These are phyloP conservation scores for Araneus ventricosus DNA, from an alignment of 1,140 invertebrate genomes.

Conservation along the genomic window DNA sequence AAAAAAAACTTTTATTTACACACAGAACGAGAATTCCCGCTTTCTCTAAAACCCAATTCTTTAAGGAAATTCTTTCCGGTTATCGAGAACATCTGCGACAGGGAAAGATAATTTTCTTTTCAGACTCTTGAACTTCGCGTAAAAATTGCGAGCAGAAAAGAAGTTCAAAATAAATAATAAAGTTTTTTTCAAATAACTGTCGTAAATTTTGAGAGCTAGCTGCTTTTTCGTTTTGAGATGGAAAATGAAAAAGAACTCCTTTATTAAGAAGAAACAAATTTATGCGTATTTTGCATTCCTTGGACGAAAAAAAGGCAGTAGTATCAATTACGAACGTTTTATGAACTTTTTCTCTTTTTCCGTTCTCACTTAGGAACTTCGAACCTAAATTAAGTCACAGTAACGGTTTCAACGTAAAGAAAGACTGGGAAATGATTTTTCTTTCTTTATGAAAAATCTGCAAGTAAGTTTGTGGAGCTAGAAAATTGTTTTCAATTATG, in stretches of 20 bases:
- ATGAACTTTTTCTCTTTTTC: too few relatives aligned
- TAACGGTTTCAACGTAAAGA: too few relatives aligned
- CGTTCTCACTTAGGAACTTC: too few relatives aligned
- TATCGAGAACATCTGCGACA: constrained; percentile 31
- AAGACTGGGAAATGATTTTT: too few relatives aligned
- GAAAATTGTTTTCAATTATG: too few relatives aligned
- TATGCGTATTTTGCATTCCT: neutral
- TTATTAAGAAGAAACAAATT: constrained; percentile 3
- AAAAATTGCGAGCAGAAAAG: neutral
- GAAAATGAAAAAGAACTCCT: neutral
- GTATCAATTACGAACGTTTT: too few relatives aligned
- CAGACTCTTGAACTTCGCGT: neutral
- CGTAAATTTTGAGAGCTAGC: neutral
- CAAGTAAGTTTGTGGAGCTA: too few relatives aligned
- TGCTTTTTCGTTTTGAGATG: neutral
- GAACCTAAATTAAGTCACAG: too few relatives aligned
- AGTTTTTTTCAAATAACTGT: neutral
- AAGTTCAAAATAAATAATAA: neutral
- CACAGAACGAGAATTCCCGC: neutral
- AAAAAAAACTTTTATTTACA: neutral
- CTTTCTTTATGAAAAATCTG: too few relatives aligned
- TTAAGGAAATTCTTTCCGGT: neutral
- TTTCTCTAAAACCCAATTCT: neutral
- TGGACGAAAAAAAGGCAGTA: neutral
- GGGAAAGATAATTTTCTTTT: neutral